These are phyloP conservation scores for Oceanites oceanicus DNA, from an alignment of 2,113 vertebrate species.

Conservation along the genomic window DNA sequence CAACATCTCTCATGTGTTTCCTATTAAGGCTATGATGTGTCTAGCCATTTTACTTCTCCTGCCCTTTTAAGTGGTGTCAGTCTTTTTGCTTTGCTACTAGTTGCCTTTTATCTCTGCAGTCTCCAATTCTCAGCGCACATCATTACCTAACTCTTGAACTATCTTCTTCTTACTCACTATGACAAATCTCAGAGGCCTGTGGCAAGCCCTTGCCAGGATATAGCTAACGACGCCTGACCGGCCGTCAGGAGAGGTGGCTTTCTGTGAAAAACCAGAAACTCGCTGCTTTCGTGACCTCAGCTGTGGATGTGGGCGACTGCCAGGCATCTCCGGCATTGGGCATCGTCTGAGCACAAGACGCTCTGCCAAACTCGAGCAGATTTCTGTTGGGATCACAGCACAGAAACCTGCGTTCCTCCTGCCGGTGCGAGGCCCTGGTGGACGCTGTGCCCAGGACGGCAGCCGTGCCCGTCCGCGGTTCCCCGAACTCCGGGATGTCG, in stretches of 20 bases:
- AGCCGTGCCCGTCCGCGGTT: fast-evolving
- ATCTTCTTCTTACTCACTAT: not conserved
- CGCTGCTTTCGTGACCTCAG: not conserved
- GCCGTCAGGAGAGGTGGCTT: not conserved
- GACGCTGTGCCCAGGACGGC: fast-evolving
- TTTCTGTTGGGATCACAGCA: not conserved
- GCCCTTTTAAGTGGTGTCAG: constrained; percentile 70
- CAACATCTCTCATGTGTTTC: constrained; percentile 54
- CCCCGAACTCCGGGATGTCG: fast-evolving
- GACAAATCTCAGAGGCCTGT: constrained; percentile 14
- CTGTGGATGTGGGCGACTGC: not conserved
- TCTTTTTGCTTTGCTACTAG: constrained; percentile 65
- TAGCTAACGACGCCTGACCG: not conserved
- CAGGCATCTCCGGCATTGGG: not conserved
- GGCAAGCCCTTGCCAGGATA: constrained; percentile 25
- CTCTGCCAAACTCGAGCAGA: not conserved
- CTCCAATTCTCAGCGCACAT: constrained; percentile 39
- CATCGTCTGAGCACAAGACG: not conserved
- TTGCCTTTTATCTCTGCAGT: constrained; percentile 65
- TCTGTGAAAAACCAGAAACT: not conserved
- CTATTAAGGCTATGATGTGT: constrained; percentile 63
- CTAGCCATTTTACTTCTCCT: constrained; percentile 67
- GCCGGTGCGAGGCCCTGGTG: fast-evolving
- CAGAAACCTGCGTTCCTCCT: not conserved
- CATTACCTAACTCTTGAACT: constrained; percentile 56